A percentile compares a stretch with the other conserved stretches of the same genome.
Evolutionary conservation across 2,113 vertebrate genomes (phyloP).

Genomic region (Rafetus swinhoei): DNA sequence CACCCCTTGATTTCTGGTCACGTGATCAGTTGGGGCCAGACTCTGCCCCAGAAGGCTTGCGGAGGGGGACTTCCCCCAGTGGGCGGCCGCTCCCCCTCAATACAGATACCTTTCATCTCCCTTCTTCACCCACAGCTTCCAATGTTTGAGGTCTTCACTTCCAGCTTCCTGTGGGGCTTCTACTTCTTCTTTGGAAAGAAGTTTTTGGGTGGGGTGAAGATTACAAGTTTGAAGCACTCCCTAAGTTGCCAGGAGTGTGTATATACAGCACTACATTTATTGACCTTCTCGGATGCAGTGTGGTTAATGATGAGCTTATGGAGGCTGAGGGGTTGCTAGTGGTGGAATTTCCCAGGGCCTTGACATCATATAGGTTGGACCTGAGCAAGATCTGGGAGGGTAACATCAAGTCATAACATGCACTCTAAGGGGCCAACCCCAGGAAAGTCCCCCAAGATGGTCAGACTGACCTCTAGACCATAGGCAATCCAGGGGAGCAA

Average conservation of each 20-base stretch:
- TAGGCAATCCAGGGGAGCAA: too few species aligned
- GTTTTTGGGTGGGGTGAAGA: not conserved
- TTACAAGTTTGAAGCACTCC: not conserved
- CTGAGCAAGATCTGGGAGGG: not conserved
- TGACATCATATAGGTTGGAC: not conserved
- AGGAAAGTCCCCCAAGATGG: not conserved
- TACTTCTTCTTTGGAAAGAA: not conserved
- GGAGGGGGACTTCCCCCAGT: too few species aligned
- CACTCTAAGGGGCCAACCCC: not conserved
- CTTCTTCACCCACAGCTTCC: not conserved
- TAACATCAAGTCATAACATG: not conserved
- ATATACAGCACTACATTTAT: not conserved
- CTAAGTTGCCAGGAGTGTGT: not conserved
- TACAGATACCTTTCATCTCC: not conserved
- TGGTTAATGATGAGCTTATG: too few species aligned
- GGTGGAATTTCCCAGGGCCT: not conserved
- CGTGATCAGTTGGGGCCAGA: too few species aligned
- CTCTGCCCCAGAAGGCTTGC: too few species aligned
- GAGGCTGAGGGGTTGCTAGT: not conserved
- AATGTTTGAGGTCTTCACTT: too few species aligned
- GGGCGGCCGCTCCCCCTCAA: too few species aligned
- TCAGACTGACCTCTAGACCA: not conserved
- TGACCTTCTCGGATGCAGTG: too few species aligned
- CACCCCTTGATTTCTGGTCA: too few species aligned
- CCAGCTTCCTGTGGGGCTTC: not conserved